Evolutionary conservation across 2,113 vertebrate genomes (phyloP).

Genomic region (Echinops telfairi): DNA sequence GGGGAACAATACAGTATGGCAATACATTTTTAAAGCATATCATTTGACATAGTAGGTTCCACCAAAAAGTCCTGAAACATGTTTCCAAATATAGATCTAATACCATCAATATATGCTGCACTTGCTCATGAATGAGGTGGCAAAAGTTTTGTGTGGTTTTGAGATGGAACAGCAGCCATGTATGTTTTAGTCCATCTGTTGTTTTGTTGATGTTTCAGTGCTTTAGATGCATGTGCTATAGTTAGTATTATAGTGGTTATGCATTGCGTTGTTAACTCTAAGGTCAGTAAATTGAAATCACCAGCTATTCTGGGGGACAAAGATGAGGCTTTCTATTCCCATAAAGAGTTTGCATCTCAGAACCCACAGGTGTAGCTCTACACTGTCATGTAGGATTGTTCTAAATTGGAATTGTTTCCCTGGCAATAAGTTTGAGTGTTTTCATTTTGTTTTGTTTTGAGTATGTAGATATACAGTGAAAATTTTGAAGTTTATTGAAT

Average conservation of each 20-base stretch:
- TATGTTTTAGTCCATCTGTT: background rate
- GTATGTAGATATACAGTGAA: background rate
- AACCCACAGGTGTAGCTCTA: no score
- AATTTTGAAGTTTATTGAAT: background rate
- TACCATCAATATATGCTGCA: background rate
- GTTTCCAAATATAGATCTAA: background rate
- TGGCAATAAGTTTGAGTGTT: no score
- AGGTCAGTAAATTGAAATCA: no score
- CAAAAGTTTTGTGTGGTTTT: background rate
- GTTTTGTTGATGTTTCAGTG: background rate
- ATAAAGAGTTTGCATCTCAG: no score
- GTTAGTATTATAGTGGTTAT: no score
- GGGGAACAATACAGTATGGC: background rate
- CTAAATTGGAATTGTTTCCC: no score
- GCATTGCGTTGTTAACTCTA: no score
- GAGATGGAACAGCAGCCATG: background rate
- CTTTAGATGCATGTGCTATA: no score
- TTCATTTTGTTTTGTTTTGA: no score
- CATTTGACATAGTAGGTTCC: background rate
- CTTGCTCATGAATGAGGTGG: background rate
- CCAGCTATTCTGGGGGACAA: no score
- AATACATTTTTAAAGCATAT: background rate
- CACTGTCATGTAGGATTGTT: no score
- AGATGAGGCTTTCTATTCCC: no score
- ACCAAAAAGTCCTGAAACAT: background rate